Base-by-base conservation (phyloP, 64 coral and sea anemone species). In the Stylophora pistillata region DNA sequence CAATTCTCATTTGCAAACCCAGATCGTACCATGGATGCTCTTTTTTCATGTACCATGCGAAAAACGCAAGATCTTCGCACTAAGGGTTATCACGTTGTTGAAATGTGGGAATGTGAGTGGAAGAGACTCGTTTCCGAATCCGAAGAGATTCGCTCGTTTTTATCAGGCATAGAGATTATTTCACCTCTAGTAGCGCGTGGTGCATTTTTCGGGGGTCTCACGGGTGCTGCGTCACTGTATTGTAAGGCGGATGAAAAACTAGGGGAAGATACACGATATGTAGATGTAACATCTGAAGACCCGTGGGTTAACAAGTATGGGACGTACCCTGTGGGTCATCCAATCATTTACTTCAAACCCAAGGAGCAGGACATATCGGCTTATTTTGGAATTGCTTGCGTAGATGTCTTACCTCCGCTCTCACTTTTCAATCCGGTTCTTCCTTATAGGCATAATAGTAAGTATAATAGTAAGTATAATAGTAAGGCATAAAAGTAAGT, bases 151-250 rank as follows among this genome's bases (percentile, higher is more conserved):
- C 5, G 11, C 13, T 3, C 4, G 33, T 2, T 5, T n/a, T n/a
- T n/a, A n/a, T n/a, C n/a, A n/a, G 12, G 10, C 3, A 23, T 64
- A 47, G 5, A 10, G 13, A 34, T n/a, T n/a, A n/a, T n/a, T n/a
- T n/a, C n/a, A n/a, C n/a, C 47, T 9, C 64, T 73, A 0, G 1
- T 71, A 0, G 76, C 77, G 52, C 63, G 86, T 5, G 86, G 77
- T 15, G 88, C 88, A 0, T 90, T 90, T 29, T 90, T 90, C 56
- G 88, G 88, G 0, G 88, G 88, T 0, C 62, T 76, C 0, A 90
- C 77, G 4, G 82, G 73, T 16, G 77, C 76, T 14, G 10, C 82
- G 5, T 20, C 28, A 7, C 29, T 89, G 3, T 68, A 89, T n/a
- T 3, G 13, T 5, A 21, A 53, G 3, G 53, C 58, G 5, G 2